Conservation (phyloP, 1,140 invertebrate species). For the Araneus ventricosus region DNA sequence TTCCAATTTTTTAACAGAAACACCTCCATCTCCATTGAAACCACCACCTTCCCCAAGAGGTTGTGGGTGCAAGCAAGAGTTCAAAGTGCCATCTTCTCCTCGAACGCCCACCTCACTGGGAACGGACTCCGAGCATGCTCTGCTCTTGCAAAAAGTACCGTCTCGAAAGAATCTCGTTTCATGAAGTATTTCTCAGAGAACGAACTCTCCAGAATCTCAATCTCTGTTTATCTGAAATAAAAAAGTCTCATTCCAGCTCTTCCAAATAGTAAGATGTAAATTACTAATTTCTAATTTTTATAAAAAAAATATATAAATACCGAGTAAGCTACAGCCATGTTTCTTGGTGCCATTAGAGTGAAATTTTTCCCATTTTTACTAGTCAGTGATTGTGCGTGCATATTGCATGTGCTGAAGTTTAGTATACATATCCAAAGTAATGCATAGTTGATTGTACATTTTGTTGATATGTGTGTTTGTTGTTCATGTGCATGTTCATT, state of each 20-base stretch:
- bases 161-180: neutral
- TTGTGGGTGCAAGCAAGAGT: constrained; percentile 52
- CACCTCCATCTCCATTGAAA: neutral
- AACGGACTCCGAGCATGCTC: neutral
- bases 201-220: constrained; percentile 1
- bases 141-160: constrained; percentile 22
- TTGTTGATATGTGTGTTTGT: constrained; percentile 1
- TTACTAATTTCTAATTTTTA: constrained; percentile 60
- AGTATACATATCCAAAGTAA: constrained; percentile 27
- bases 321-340: neutral
- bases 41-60: constrained; percentile 15
- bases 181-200: neutral
- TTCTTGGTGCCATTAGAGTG: constrained; percentile 31
- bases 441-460: constrained; percentile 7
- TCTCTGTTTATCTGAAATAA: neutral
- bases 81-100: neutral
- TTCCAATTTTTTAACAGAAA: neutral
- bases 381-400: constrained; percentile 27
- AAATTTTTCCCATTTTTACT: constrained; percentile 28
- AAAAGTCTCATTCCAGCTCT: constrained; percentile 67
- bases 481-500: constrained; percentile 14
- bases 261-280: constrained; percentile 57
- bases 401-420: constrained; percentile 19
- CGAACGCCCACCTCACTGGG: neutral
- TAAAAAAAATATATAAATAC: neutral